These are phyloP conservation scores for Dasypus novemcinctus DNA, from an alignment of 2,113 vertebrate genomes.

Conservation along the genomic window DNA sequence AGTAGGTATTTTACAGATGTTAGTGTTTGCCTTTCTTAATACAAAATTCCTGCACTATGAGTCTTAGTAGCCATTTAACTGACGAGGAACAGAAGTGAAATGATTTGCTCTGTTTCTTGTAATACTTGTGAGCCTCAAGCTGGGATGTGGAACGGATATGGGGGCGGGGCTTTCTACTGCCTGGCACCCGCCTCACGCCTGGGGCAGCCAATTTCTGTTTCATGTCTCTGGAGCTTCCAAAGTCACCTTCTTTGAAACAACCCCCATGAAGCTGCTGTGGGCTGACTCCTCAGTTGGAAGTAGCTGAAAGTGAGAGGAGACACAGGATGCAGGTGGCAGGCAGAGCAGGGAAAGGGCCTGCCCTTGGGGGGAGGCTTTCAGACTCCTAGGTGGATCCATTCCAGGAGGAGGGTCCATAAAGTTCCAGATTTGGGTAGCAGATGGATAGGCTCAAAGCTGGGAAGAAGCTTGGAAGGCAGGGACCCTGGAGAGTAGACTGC, in stretches of 20 bases:
- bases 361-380: too few species aligned
- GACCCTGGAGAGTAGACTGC: too few species aligned
- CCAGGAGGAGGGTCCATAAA: too few species aligned
- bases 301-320: not conserved
- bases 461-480: not conserved
- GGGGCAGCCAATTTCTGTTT: not conserved
- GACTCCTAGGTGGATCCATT: too few species aligned
- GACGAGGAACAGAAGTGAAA: not conserved
- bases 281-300: not conserved
- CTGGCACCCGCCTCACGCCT: not conserved
- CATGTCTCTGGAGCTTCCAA: not conserved
- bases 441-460: not conserved
- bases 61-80: too few species aligned
- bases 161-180: not conserved
- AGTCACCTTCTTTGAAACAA: not conserved
- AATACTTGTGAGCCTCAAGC: not conserved
- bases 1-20: not conserved
- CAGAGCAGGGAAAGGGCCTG: rapidly evolving
- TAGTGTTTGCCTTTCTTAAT: not conserved
- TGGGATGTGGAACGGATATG: not conserved
- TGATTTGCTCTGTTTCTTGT: not conserved
- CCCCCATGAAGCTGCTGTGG: not conserved
- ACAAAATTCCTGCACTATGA: not conserved
- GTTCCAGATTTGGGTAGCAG: not conserved
- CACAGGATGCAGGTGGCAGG: rapidly evolving